phyloP scores from a whole-genome alignment of 1,140 invertebrate genomes.

The Cydia amplana region DNA sequence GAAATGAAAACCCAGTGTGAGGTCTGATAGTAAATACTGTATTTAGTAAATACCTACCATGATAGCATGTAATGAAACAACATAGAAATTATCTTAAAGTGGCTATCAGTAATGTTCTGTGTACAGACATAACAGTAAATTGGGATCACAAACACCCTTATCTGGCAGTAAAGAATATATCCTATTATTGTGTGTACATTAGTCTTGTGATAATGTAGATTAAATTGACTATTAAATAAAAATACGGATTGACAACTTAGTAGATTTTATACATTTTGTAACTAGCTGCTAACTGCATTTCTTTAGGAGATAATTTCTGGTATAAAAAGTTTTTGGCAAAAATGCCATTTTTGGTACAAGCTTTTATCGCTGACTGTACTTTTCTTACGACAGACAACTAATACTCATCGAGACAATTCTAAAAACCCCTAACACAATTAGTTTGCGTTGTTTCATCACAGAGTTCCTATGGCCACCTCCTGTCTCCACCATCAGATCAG shows the following conservation, averaged over 20 bases:
- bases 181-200: conserved; percentile 7
- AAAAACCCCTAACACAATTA: no score
- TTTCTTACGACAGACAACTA: no score
- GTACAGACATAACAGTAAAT: background rate
- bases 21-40: background rate
- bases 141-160: conserved; percentile 8
- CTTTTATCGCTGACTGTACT: no score
- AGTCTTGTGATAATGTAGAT: background rate
- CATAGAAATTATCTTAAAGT: background rate
- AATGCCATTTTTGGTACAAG: no score
- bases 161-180: background rate
- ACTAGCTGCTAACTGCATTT: no score
- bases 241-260: background rate
- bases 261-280: background rate
- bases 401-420: no score
- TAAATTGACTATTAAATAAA: background rate
- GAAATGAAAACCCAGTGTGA: no score
- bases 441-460: no score
- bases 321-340: no score
- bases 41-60: background rate
- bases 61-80: background rate
- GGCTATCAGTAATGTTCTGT: background rate
- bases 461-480: no score
- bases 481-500: no score
- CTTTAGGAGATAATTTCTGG: no score